Evolutionary conservation across 2,113 vertebrate genomes (phyloP).

Genomic region (Hirundichthys speculiger): DNA sequence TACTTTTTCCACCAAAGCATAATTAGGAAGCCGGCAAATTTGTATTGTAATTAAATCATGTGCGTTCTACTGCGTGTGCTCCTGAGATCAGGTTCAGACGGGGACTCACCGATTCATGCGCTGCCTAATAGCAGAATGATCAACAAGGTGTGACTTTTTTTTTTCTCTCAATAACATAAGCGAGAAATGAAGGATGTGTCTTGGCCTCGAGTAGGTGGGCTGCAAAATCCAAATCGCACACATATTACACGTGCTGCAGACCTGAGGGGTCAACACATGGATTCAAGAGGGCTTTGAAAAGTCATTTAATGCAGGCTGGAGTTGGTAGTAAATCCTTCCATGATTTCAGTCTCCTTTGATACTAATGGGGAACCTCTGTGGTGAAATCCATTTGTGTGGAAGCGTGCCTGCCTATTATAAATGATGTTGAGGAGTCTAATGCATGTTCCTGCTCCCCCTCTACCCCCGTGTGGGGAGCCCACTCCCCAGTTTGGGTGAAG

Average conservation of each 20-base stretch:
- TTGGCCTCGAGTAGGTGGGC: slow-evolving; percentile 17
- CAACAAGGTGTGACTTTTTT: slow-evolving; percentile 59
- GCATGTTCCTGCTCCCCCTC: slow-evolving; percentile 26
- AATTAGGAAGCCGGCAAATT: background rate
- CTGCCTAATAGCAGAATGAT: slow-evolving; percentile 60
- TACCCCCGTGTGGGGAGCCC: slow-evolving; percentile 34
- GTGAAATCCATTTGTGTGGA: slow-evolving; percentile 67
- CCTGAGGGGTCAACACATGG: slow-evolving; percentile 29
- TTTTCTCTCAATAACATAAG: slow-evolving; percentile 49
- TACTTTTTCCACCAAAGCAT: background rate
- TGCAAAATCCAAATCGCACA: slow-evolving; percentile 15
- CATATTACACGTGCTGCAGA: background rate
- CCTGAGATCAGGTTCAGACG: slow-evolving; percentile 27
- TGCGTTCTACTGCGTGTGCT: background rate
- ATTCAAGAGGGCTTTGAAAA: slow-evolving; percentile 42
- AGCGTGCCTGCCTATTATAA: slow-evolving; percentile 56
- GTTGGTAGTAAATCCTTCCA: slow-evolving; percentile 31
- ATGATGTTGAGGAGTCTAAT: slow-evolving; percentile 63
- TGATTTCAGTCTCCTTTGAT: slow-evolving; percentile 55
- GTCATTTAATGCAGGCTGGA: slow-evolving; percentile 33
- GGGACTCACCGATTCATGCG: slow-evolving; percentile 29
- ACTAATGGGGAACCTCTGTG: slow-evolving; percentile 66
- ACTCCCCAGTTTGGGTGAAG: slow-evolving; percentile 30
- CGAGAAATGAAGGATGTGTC: slow-evolving; percentile 34
- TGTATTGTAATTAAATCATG: background rate